Conservation (phyloP, 2,113 vertebrate species). For the Prionailurus viverrinus region DNA sequence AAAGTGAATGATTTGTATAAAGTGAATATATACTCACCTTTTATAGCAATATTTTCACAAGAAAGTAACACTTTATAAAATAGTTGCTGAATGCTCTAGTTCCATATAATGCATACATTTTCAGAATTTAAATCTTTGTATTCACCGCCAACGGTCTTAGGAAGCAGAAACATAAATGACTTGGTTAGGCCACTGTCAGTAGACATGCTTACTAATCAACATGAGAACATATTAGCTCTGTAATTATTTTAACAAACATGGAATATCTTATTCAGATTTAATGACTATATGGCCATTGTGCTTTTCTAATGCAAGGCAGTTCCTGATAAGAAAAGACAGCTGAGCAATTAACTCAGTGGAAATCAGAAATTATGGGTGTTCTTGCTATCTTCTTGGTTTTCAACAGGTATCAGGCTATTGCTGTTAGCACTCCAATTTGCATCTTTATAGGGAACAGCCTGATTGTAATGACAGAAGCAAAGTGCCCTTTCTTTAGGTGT, state of each 20-base stretch:
- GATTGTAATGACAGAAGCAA: not conserved
- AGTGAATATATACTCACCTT: not conserved
- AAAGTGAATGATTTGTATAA: slow-evolving; percentile 47
- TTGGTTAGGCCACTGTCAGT: slow-evolving; percentile 39
- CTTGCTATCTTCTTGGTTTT: not conserved
- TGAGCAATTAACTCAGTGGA: slow-evolving; percentile 74
- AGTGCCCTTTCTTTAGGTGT: slow-evolving; percentile 6
- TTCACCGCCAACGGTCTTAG: slow-evolving; percentile 35
- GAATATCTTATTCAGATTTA: slow-evolving; percentile 56
- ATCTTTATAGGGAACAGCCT: slow-evolving; percentile 41
- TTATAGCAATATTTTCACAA: slow-evolving; percentile 57
- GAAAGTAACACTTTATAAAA: slow-evolving; percentile 70
- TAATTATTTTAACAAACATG: slow-evolving; percentile 74
- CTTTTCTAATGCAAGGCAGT: slow-evolving; percentile 68
- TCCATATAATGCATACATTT: slow-evolving; percentile 66
- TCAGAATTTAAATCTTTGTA: slow-evolving; percentile 66
- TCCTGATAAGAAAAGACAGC: slow-evolving; percentile 24
- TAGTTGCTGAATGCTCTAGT: slow-evolving; percentile 65
- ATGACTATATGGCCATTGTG: slow-evolving; percentile 29
- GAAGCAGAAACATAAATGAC: slow-evolving; percentile 78
- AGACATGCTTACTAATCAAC: slow-evolving; percentile 70
- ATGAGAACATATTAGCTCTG: slow-evolving; percentile 71
- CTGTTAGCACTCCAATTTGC: slow-evolving; percentile 47
- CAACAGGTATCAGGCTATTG: not conserved
- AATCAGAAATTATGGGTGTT: not conserved